Conservation (phyloP, 2,113 vertebrate genomes). For the Peromyscus leucopus region DNA sequence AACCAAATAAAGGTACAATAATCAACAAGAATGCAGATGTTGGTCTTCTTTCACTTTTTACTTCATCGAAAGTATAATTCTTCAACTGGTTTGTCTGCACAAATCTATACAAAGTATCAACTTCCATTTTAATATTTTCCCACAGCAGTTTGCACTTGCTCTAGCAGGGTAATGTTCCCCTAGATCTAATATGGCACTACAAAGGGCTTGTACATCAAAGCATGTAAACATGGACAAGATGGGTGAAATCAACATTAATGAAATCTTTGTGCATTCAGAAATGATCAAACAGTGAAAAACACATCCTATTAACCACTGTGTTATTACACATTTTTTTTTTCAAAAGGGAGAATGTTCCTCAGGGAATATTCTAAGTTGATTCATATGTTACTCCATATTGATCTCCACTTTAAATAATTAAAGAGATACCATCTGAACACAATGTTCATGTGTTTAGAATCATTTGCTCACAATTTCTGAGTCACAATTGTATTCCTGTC, state of each 20-base stretch:
- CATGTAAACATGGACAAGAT: constrained; percentile 72
- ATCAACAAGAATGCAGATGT: background rate
- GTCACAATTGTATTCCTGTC: background rate
- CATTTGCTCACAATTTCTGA: background rate
- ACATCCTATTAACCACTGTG: constrained; percentile 75
- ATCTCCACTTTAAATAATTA: constrained; percentile 73
- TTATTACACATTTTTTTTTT: constrained; percentile 69
- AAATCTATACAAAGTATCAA: constrained; percentile 58
- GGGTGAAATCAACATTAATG: constrained; percentile 76
- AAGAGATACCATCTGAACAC: constrained; percentile 48
- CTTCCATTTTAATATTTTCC: constrained; percentile 67
- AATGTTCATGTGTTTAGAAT: constrained; percentile 36
- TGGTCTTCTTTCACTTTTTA: background rate
- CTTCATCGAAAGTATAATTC: constrained; percentile 31
- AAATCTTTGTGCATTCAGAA: constrained; percentile 78
- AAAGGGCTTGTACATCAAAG: constrained; percentile 77
- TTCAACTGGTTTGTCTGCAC: constrained; percentile 59
- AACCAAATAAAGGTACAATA: background rate
- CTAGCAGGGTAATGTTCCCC: constrained; percentile 65
- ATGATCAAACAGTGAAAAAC: constrained; percentile 81
- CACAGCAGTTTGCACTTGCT: constrained; percentile 67
- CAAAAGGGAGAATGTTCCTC: constrained; percentile 62
- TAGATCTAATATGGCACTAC: constrained; percentile 74
- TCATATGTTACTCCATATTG: constrained; percentile 68
- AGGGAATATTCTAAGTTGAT: constrained; percentile 65